A percentile compares a stretch with the other conserved stretches of the same genome.
Evolutionary conservation across 2,888 invertebrate genomes (phyloP).

Genomic region (Thymelicus acteon): DNA sequence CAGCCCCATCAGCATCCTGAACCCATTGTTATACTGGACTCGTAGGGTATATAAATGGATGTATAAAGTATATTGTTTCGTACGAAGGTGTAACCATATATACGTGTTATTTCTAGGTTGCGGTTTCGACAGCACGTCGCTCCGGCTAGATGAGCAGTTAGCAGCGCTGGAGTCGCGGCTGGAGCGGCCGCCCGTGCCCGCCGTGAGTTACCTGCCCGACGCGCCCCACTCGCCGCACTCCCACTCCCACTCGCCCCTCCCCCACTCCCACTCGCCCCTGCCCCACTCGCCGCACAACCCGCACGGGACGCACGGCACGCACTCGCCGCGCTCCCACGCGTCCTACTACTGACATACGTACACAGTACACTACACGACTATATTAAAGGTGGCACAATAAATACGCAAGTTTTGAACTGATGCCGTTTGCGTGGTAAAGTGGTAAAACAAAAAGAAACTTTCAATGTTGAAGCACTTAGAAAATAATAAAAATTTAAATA

Average conservation of each 20-base stretch:
- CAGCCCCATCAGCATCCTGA: too few species aligned
- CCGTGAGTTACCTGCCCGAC: constrained; percentile 76
- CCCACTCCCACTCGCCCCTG: constrained; percentile 84
- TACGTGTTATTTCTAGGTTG: constrained; percentile 55
- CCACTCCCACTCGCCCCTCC: constrained; percentile 40
- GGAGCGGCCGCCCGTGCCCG: constrained; percentile 88
- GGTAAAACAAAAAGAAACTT: too few species aligned
- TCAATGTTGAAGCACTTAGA: too few species aligned
- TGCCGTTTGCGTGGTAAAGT: too few species aligned
- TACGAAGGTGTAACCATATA: too few species aligned
- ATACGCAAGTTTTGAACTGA: too few species aligned
- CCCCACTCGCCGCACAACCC: constrained; percentile 42
- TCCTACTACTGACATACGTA: constrained; percentile 64
- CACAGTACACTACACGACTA: neutral
- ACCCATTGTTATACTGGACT: too few species aligned
- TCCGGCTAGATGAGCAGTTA: constrained; percentile 91
- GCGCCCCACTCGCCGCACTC: constrained; percentile 43
- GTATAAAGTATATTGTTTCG: too few species aligned
- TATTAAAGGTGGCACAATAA: too few species aligned
- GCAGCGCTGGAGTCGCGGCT: constrained; percentile 93
- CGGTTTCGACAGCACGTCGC: constrained; percentile 89
- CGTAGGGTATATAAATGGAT: too few species aligned
- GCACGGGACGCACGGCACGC: constrained; percentile 50
- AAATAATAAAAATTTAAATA: too few species aligned
- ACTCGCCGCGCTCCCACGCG: constrained; percentile 44